Base-by-base conservation (phyloP, 2,113 vertebrate species). In the Macaca nemestrina region DNA sequence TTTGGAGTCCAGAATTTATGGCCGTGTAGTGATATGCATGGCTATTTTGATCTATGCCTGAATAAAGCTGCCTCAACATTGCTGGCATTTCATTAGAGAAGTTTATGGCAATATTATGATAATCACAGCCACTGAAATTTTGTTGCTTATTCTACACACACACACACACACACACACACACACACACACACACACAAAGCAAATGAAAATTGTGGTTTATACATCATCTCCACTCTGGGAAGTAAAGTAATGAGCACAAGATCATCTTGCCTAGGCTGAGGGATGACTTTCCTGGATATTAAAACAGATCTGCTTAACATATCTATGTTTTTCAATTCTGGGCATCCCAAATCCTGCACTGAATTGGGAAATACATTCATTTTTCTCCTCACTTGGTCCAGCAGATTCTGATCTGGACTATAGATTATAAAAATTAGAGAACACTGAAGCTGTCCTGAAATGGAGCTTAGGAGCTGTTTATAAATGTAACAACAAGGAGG, bases 341-440 rank as follows among this genome's bases (percentile, higher is more conserved):
- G 78, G 27, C 38, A 27, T 64, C n/a, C 76, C 25, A 90, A 11
- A 2, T 11, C 12, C 84, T 80, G 35, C 23, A 6, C 17, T 55
- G 85, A 67, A 48, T 38, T 78, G 81, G 38, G 72, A 88, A 94
- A 73, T 61, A 18, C 12, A 6, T 50, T 94, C 79, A 27, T 68
- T 81, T 93, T 79, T 94, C 78, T 95, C 32, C 72, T 94, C 32
- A 9, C 32, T 72, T 68, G 40, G 40, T 23, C 52, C 72, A 43
- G 45, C 11, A 45, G 8, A 40, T 43, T 97, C 93, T 38, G 12
- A 93, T 87, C 22, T 61, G 20, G 4, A 94, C 22, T 73, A 67
- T 12, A 94, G 52, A 50, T 85, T 67, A 85, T 88, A 76, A 86
- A 93, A 92, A 55, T 72, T 76, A 89, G 61, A 84, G 55, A 88